Percentiles rank a stretch among this genome's conserved stretches.
phyloP scores from a whole-genome alignment of 2,797 vertebrate species.

The Selene dorsalis region DNA sequence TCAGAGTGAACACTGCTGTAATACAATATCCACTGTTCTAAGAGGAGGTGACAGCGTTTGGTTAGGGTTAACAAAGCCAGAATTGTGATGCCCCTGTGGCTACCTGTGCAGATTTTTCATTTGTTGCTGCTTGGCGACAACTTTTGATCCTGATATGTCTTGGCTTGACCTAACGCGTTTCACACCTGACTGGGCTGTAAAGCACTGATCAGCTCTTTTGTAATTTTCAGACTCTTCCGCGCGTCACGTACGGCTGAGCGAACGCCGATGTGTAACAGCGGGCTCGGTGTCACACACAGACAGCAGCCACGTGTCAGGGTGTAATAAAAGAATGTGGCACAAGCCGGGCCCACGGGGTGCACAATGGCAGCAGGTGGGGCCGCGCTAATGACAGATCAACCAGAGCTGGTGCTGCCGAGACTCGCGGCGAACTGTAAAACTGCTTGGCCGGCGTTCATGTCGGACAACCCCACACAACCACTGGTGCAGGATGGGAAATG shows the following conservation, averaged over 20 bases:
- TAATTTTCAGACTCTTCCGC: slow-evolving; percentile 13
- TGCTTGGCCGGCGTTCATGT: slow-evolving; percentile 50
- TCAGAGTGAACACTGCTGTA: slow-evolving; percentile 38
- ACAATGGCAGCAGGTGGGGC: slow-evolving; percentile 64
- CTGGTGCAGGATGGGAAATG: slow-evolving; percentile 21
- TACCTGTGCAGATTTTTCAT: slow-evolving; percentile 44
- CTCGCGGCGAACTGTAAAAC: slow-evolving; percentile 32
- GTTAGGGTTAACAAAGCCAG: slow-evolving; percentile 19
- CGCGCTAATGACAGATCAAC: slow-evolving; percentile 63
- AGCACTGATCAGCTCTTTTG: not conserved
- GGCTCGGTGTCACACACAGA: slow-evolving; percentile 46
- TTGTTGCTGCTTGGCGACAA: slow-evolving; percentile 10
- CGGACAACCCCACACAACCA: slow-evolving; percentile 25
- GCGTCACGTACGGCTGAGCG: slow-evolving; percentile 24
- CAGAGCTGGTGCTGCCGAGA: slow-evolving; percentile 46
- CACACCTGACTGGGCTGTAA: slow-evolving; percentile 19
- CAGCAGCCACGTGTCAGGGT: slow-evolving; percentile 56
- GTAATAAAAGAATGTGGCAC: slow-evolving; percentile 66
- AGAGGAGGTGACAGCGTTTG: slow-evolving; percentile 30
- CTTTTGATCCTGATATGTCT: slow-evolving; percentile 24
- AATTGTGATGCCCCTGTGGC: slow-evolving; percentile 29
- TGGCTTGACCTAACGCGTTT: slow-evolving; percentile 27
- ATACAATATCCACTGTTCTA: slow-evolving; percentile 54
- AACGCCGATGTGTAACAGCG: slow-evolving; percentile 42
- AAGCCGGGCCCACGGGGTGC: slow-evolving; percentile 33